These are phyloP conservation scores for Acropora yongei DNA, from an alignment of 64 coral and sea anemone species.

Conservation along the genomic window DNA sequence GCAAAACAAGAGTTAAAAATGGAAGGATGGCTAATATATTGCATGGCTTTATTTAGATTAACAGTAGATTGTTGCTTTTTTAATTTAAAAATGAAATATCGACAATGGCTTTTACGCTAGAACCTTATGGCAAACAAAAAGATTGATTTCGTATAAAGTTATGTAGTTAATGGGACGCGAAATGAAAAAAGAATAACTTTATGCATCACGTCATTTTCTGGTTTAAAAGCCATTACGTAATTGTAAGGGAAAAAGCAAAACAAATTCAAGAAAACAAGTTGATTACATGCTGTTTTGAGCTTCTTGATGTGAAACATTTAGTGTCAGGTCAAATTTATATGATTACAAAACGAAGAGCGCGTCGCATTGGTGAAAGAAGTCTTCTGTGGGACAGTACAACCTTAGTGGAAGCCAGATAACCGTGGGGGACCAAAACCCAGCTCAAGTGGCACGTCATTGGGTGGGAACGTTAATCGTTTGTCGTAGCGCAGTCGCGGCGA, in stretches of 20 bases:
- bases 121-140: slow-evolving; percentile 1
- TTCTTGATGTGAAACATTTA: too few species aligned
- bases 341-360: too few species aligned
- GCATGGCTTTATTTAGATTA: background rate
- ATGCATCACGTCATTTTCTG: background rate
- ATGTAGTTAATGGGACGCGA: background rate
- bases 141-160: background rate
- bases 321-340: too few species aligned
- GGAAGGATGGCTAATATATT: background rate
- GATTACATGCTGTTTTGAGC: too few species aligned
- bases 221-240: background rate
- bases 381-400: too few species aligned
- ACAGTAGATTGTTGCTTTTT: background rate
- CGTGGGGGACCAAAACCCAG: too few species aligned
- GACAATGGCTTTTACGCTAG: background rate
- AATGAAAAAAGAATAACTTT: background rate
- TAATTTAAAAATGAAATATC: background rate
- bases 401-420: too few species aligned
- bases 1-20: background rate
- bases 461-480: too few species aligned
- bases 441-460: too few species aligned
- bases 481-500: too few species aligned
- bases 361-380: too few species aligned
- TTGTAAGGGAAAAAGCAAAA: background rate
- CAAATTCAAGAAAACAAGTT: background rate